Evolutionary conservation across 1,140 invertebrate species (phyloP), one percentile per base, ranked within the genome.

Genomic region (Drosophila ficusphila): DNA sequence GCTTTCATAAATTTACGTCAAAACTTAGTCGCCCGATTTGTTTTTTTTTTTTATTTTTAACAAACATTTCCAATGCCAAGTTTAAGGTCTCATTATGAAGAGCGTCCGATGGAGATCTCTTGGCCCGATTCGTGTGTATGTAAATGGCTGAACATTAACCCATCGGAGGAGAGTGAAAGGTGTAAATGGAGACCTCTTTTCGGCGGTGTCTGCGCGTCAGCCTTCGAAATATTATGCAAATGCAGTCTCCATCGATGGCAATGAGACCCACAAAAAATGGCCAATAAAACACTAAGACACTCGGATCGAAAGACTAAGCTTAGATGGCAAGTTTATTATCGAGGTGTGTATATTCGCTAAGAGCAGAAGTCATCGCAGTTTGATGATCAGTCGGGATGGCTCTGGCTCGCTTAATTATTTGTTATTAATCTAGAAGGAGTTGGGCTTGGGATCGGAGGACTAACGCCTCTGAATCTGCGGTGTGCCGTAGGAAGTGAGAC

Each of bases 401-500:
- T 46, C 23, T 42, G 25, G 29, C 57, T 57, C 23, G 9, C 0
- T 31, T 65, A 62, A 60, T n/a, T n/a, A 44, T 34, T 58, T 53
- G 70, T 72, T 71, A 71, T 72, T 72, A 76, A 57, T 71, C 47
- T 72, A 72, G 34, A n/a, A n/a, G n/a, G n/a, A n/a, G 12, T 41
- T 14, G 6, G 41, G 16, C 3, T 8, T 14, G 12, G 29, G 38
- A 33, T 12, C 9, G 5, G n/a, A 14, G 6, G 46, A 4, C 14
- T 71, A 88, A 29, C 82, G 88, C 16, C 89, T 70, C 36, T 90
- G 89, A 25, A 89, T 70, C 62, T 89, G 76, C 23, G 75, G 60
- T 9, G 89, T 90, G 2, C 89, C 89, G 4, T 90, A 90, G 9
- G 89, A 90, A 14, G 89, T 90, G 6, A 90, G 75, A 3, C 78